These are phyloP conservation scores for Ceramica pisi DNA, from an alignment of 2,888 invertebrate genomes.

Conservation along the genomic window DNA sequence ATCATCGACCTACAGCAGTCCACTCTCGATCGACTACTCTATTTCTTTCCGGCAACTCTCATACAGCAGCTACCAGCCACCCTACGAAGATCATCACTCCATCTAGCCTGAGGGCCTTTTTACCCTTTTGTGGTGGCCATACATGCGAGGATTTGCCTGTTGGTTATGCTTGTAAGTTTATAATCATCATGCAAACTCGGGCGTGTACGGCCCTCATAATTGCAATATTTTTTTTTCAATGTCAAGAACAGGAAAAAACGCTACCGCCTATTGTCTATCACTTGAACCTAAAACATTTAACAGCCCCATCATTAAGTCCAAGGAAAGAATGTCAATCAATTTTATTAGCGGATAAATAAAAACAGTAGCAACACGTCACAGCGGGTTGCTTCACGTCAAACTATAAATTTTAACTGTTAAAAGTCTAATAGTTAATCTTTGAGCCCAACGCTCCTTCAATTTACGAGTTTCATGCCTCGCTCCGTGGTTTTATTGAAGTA, in stretches of 20 bases:
- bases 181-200: no score
- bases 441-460: constrained; percentile 79
- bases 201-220: no score
- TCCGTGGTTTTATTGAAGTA: constrained; percentile 84
- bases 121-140: no score
- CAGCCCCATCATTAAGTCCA: constrained; percentile 73
- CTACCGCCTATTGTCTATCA: constrained; percentile 62
- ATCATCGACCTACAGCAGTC: no score
- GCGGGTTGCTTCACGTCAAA: constrained; percentile 71
- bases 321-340: constrained; percentile 86
- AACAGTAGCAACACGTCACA: constrained; percentile 81
- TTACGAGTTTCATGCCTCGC: constrained; percentile 79
- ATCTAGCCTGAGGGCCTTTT: no score
- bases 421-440: constrained; percentile 79
- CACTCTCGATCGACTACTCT: no score
- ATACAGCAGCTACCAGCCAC: no score
- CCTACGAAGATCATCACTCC: no score
- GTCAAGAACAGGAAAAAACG: constrained; percentile 35
- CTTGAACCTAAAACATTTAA: constrained; percentile 50
- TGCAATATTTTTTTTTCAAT: no score
- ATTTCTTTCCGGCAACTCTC: no score
- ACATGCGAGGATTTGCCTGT: no score
- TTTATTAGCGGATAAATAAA: constrained; percentile 87
- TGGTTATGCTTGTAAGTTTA: no score
- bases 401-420: constrained; percentile 81